phyloP scores from a whole-genome alignment of 1,140 invertebrate species.

The Pygmarrhopalites habei region DNA sequence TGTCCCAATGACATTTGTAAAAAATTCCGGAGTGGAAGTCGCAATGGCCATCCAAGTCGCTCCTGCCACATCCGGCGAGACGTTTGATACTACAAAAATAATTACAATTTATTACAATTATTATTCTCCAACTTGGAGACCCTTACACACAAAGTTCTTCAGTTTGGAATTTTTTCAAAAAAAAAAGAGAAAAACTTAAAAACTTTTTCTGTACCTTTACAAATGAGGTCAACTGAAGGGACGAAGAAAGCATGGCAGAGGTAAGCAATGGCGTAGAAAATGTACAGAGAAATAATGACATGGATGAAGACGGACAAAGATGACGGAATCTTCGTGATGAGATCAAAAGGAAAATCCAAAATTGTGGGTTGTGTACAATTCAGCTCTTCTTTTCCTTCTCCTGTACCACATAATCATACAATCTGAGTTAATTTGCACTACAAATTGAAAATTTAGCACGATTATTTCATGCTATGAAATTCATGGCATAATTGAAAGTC shows the following conservation, averaged over 20 bases:
- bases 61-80: conserved; percentile 71
- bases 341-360: too few species aligned
- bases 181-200: neutral
- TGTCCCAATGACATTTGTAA: conserved; percentile 50
- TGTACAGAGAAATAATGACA: conserved; percentile 69
- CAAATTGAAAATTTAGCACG: too few species aligned
- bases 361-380: too few species aligned
- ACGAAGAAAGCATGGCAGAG: conserved; percentile 83
- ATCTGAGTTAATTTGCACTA: too few species aligned
- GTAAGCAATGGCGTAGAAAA: conserved; percentile 72
- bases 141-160: neutral
- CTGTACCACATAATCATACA: too few species aligned
- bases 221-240: conserved; percentile 77
- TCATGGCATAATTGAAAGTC: too few species aligned
- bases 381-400: too few species aligned
- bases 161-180: conserved; percentile 16
- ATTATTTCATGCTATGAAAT: too few species aligned
- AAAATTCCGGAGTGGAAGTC: conserved; percentile 51
- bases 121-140: too few species aligned
- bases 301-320: too few species aligned
- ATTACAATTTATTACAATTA: too few species aligned
- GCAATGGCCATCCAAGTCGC: conserved; percentile 55
- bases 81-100: conserved; percentile 56
- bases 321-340: too few species aligned
- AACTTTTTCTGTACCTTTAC: conserved; percentile 57